Base-by-base conservation (phyloP, 53 echinoderm and acorn worm species). In the Actinopyga echinites region DNA sequence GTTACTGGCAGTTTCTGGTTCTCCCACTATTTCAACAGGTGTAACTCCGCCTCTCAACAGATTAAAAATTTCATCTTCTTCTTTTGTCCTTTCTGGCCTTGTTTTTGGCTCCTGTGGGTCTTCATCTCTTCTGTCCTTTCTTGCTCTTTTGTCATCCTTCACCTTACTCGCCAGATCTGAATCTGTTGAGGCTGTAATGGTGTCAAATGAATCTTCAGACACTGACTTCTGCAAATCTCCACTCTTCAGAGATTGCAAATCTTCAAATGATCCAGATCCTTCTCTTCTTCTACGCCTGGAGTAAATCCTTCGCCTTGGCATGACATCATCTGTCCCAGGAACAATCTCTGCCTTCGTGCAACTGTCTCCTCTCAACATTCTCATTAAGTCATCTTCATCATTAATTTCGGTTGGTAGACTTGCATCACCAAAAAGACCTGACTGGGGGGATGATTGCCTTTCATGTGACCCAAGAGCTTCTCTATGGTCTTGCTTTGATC, bases 361-460 rank as follows among this genome's bases (percentile, higher is more conserved):
- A 74, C 84, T 44, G 28, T 88, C 91, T 43, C 91, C 88, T 8
- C 75, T 84, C 22, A 91, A 69, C 63, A 91, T 84, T 32, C 83
- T 83, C 88, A 93, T 87, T 37, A 93, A 82, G 80, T 96, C 96
- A 79, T 93, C 90, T 37, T 91, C 90, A 10, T 93, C 93, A 74
- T 87, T 84, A 29, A 62, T 64, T 73, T 87, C 73, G 9, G 12
- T 53, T 77, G 57, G 77, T 26, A 77, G 49, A 17, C 49, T 49
- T 17, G 49, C 49, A 49, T 49, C 49, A 49, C 49, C 49, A 0
- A 49, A 15, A 49, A 49, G 15, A 49, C 49, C 49, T 49, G 15
- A 1, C 17, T 49, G 49, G 49, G 49, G 49, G 17, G 15, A 15
- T 15, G 49, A 17, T 17, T 49, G 49, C 13, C 17, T 0, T 49